A percentile compares a stretch with the other conserved stretches of the same genome.
Conservation (phyloP, 2,888 invertebrate genomes). For the Mesodorylaimus sp. region DNA sequence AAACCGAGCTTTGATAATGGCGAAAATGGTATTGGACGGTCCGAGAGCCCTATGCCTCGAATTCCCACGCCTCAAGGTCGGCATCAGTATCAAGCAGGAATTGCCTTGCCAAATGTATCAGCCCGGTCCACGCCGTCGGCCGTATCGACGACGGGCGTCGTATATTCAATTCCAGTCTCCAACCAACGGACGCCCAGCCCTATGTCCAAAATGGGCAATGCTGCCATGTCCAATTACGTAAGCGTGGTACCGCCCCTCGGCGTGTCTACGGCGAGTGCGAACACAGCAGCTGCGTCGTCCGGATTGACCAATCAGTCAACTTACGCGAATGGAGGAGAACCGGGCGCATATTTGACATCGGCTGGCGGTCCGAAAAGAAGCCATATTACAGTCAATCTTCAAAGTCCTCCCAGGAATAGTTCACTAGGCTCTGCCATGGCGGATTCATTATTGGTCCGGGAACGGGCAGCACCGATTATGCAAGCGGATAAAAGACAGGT, state of each 20-base stretch:
- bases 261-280: too few species aligned
- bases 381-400: too few species aligned
- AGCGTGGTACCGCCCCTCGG: not conserved
- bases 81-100: not conserved
- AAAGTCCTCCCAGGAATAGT: too few species aligned
- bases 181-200: conserved; percentile 2
- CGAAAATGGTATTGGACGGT: not conserved
- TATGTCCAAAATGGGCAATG: not conserved
- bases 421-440: too few species aligned
- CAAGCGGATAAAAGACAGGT: conserved; percentile 3
- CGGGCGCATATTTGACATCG: not conserved
- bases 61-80: not conserved
- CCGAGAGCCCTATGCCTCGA: conserved; percentile 1
- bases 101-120: not conserved
- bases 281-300: too few species aligned
- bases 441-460: not conserved
- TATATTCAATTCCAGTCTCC: not conserved
- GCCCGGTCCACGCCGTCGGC: not conserved
- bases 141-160: not conserved
- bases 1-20: not conserved
- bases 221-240: not conserved
- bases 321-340: not conserved
- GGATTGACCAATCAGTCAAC: not conserved
- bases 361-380: not conserved
- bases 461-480: not conserved